Percentiles rank a stretch among this genome's conserved stretches.
phyloP scores from a whole-genome alignment of 2,888 invertebrate species.

The Cheilosia vernalis region DNA sequence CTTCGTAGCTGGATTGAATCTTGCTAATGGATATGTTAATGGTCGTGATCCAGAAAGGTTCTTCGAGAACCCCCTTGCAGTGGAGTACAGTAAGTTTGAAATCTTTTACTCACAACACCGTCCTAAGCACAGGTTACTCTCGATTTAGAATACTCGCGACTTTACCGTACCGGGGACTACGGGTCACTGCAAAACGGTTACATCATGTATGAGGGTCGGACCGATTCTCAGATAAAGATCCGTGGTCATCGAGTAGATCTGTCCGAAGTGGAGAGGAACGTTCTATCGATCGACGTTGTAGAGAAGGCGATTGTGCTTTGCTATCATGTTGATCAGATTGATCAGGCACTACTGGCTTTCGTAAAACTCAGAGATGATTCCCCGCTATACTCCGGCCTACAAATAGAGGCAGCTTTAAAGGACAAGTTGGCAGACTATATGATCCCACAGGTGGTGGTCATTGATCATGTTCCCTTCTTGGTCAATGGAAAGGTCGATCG shows the following conservation, averaged over 20 bases:
- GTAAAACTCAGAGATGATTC: conserved; percentile 84
- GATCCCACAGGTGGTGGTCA: conserved; percentile 90
- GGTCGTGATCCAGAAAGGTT: conserved; percentile 90
- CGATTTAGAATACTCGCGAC: conserved; percentile 86
- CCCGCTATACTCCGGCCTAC: conserved; percentile 84
- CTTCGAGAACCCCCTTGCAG: conserved; percentile 89
- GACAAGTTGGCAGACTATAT: conserved; percentile 89
- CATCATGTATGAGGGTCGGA: conserved; percentile 91
- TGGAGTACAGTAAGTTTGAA: conserved; percentile 85
- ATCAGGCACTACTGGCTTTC: conserved; percentile 90
- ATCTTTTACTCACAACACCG: neutral
- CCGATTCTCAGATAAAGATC: conserved; percentile 93
- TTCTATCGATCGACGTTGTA: conserved; percentile 86
- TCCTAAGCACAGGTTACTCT: conserved; percentile 1
- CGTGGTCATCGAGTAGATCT: conserved; percentile 94
- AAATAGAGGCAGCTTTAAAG: conserved; percentile 87
- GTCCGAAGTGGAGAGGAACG: conserved; percentile 91
- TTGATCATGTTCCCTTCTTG: conserved; percentile 90
- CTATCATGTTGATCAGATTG: conserved; percentile 89
- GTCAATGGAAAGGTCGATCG: conserved; percentile 95
- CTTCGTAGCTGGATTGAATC: conserved; percentile 91
- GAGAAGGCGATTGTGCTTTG: conserved; percentile 92
- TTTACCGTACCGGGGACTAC: conserved; percentile 94
- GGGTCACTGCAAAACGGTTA: conserved; percentile 87
- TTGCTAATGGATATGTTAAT: conserved; percentile 92